phyloP scores from a whole-genome alignment of 2,888 invertebrate species.

The Orthosia gothica region DNA sequence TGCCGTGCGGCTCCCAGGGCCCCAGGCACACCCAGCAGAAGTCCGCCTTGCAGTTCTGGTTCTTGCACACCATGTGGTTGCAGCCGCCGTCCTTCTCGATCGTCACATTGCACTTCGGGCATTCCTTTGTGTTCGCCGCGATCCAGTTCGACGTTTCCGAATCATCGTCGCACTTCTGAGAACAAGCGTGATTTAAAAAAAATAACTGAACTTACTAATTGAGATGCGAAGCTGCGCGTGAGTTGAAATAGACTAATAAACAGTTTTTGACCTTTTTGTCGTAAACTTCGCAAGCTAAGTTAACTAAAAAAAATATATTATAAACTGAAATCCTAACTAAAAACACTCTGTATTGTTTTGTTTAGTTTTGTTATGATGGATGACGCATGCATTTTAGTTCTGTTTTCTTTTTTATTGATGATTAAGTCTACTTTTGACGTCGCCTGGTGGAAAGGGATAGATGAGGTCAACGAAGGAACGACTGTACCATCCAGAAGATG shows the following conservation, averaged over 20 bases:
- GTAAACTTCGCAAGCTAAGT: no score
- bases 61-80: constrained; percentile 99
- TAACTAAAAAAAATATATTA: no score
- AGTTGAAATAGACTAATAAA: no score
- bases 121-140: constrained; percentile 99
- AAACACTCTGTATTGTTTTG: no score
- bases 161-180: constrained; percentile 98
- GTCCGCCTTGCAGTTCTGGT: constrained; percentile 99
- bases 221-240: not conserved
- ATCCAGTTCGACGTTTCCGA: constrained; percentile 99
- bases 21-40: constrained; percentile 99
- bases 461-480: not conserved
- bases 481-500: not conserved
- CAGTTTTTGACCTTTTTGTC: no score
- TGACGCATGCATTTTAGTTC: no score
- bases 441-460: not conserved
- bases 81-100: constrained; percentile 99
- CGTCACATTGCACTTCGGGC: constrained; percentile 99
- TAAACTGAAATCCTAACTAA: no score
- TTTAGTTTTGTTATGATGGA: no score
- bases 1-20: constrained; percentile 99
- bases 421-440: no score
- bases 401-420: no score
- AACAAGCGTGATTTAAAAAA: not conserved
- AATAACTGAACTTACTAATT: not conserved